Evolutionary conservation across 2,888 invertebrate genomes (phyloP).

Genomic region (Fissipunctia ypsillon): DNA sequence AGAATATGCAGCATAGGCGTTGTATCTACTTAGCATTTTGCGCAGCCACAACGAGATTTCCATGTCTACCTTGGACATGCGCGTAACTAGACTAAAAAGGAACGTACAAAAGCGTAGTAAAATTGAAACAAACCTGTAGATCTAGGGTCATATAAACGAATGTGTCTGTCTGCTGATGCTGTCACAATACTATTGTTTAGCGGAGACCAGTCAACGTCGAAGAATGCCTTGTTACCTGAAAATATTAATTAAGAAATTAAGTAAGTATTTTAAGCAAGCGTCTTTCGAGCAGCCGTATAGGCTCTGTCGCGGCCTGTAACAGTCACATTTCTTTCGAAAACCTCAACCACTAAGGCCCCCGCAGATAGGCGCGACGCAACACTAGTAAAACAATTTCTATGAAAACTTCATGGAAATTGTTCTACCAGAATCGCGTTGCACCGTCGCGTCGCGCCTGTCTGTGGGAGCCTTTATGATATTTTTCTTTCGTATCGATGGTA

Average conservation of each 20-base stretch:
- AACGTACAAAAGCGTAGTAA: neutral
- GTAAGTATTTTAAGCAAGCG: neutral
- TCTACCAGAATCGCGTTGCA: too few relatives aligned
- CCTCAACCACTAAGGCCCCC: too few relatives aligned
- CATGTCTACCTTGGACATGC: too few relatives aligned
- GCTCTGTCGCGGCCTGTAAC: neutral
- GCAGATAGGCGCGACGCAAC: too few relatives aligned
- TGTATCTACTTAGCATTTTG: neutral
- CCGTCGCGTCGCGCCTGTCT: too few relatives aligned
- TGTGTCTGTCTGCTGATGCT: constrained; percentile 97
- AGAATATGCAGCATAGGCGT: neutral
- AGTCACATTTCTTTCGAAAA: neutral
- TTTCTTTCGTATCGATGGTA: neutral
- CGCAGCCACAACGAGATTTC: neutral
- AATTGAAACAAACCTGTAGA: constrained; percentile 90
- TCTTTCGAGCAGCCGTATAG: neutral
- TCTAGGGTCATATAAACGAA: constrained; percentile 97
- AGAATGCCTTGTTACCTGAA: constrained; percentile 96
- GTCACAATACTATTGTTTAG: constrained; percentile 94
- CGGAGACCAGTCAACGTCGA: constrained; percentile 96
- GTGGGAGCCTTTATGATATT: too few relatives aligned
- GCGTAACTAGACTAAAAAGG: neutral
- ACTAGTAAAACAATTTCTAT: too few relatives aligned
- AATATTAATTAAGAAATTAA: neutral
- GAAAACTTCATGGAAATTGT: too few relatives aligned